Conservation (phyloP, 2,888 invertebrate species). For the Hanleya hanleyi region DNA sequence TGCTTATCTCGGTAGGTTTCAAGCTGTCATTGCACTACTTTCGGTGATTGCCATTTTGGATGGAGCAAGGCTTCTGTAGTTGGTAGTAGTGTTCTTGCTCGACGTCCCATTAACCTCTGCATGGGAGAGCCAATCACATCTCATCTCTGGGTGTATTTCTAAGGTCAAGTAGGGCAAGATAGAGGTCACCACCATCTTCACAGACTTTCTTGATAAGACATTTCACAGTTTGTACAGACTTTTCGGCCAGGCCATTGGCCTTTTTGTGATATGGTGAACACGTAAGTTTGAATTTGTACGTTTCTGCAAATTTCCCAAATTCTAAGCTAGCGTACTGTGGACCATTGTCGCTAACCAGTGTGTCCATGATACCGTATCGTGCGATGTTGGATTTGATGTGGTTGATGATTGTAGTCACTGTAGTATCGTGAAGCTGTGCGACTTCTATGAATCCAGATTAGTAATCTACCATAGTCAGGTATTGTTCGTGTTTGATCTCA, state of each 20-base stretch:
- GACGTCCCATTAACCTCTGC: slow-evolving; percentile 32
- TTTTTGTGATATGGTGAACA: slow-evolving; percentile 37
- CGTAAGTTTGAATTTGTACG: slow-evolving; percentile 2
- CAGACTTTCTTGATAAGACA: slow-evolving; percentile 25
- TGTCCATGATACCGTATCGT: slow-evolving; percentile 37
- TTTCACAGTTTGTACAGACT: slow-evolving; percentile 21
- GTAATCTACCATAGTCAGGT: slow-evolving; percentile 27
- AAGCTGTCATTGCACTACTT: neutral
- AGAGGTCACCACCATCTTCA: slow-evolving; percentile 22
- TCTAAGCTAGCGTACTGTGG: slow-evolving; percentile 34
- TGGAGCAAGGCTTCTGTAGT: slow-evolving; percentile 11
- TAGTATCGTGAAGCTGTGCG: neutral
- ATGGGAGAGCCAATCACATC: slow-evolving; percentile 28
- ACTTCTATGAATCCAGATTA: slow-evolving; percentile 24
- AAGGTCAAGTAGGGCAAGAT: slow-evolving; percentile 21
- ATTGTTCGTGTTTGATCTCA: slow-evolving; percentile 10
- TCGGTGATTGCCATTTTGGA: neutral
- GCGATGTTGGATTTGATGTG: slow-evolving; percentile 32
- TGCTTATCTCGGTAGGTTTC: neutral
- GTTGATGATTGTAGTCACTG: slow-evolving; percentile 6
- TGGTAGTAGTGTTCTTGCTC: slow-evolving; percentile 33
- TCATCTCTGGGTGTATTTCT: slow-evolving; percentile 30
- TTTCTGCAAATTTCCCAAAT: slow-evolving; percentile 27
- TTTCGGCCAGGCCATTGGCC: slow-evolving; percentile 44
- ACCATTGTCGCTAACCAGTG: slow-evolving; percentile 37